These are phyloP conservation scores for Ichneumoninae sp. DNA, from an alignment of 2,888 invertebrate species.

Conservation along the genomic window DNA sequence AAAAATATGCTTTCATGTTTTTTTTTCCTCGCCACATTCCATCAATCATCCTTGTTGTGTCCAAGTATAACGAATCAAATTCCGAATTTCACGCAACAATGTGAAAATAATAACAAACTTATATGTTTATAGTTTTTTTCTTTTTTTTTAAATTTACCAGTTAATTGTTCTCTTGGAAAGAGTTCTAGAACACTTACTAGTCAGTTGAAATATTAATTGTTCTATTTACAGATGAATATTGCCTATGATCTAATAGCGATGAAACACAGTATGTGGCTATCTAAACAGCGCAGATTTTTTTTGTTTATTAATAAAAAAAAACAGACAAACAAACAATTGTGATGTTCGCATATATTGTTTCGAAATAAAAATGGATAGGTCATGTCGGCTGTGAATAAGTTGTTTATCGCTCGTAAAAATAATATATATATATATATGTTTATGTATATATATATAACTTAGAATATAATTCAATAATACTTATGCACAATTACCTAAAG, in stretches of 20 bases:
- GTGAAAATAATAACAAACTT: slow-evolving; percentile 79
- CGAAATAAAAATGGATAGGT: slow-evolving; percentile 55
- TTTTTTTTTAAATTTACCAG: slow-evolving; percentile 70
- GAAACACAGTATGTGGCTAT: slow-evolving; percentile 64
- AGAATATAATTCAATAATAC: slow-evolving; percentile 69
- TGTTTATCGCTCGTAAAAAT: slow-evolving; percentile 61
- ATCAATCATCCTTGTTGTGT: slow-evolving; percentile 65
- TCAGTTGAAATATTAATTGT: slow-evolving; percentile 79
- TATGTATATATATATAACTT: slow-evolving; percentile 40
- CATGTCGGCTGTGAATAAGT: slow-evolving; percentile 53
- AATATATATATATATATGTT: slow-evolving; percentile 30
- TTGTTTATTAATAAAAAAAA: slow-evolving; percentile 53
- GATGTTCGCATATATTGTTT: slow-evolving; percentile 51
- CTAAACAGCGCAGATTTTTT: slow-evolving; percentile 61
- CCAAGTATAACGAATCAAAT: slow-evolving; percentile 73
- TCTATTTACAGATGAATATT: slow-evolving; percentile 82
- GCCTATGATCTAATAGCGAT: slow-evolving; percentile 75
- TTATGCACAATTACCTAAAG: slow-evolving; percentile 70
- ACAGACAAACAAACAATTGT: slow-evolving; percentile 53
- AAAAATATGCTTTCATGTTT: slow-evolving; percentile 67
- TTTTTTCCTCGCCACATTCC: slow-evolving; percentile 54
- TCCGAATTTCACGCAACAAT: slow-evolving; percentile 71
- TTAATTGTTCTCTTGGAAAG: slow-evolving; percentile 73
- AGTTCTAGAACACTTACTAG: slow-evolving; percentile 79
- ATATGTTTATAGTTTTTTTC: slow-evolving; percentile 70